Evolutionary conservation across 2,888 invertebrate genomes (phyloP).

Genomic region (Hermodice carunculata): DNA sequence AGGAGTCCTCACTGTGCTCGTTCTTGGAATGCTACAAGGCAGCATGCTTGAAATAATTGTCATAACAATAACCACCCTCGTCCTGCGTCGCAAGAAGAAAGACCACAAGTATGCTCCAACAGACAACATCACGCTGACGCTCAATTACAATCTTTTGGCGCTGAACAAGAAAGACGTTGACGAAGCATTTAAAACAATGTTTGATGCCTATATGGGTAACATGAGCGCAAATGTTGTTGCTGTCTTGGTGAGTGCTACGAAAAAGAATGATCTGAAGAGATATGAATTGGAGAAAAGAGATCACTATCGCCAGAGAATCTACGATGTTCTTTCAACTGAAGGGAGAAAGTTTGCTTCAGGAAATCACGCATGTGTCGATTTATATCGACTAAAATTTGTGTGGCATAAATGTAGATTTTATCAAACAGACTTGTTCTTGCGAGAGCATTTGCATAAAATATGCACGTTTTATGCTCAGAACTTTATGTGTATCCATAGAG

Average conservation of each 20-base stretch:
- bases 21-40: too few relatives aligned
- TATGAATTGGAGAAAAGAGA: slow-evolving; percentile 36
- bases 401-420: slow-evolving; percentile 52
- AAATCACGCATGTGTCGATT: slow-evolving; percentile 46
- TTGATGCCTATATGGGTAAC: slow-evolving; percentile 56
- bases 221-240: slow-evolving; percentile 52
- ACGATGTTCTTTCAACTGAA: slow-evolving; percentile 52
- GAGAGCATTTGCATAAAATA: slow-evolving; percentile 53
- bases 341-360: slow-evolving; percentile 50
- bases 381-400: slow-evolving; percentile 46
- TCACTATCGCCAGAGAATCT: slow-evolving; percentile 51
- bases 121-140: slow-evolving; percentile 41
- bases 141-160: slow-evolving; percentile 36
- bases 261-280: slow-evolving; percentile 46
- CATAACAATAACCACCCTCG: too few relatives aligned
- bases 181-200: slow-evolving; percentile 58
- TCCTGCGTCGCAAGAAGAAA: too few relatives aligned
- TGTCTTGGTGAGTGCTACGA: slow-evolving; percentile 57
- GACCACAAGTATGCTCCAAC: too few relatives aligned
- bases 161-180: slow-evolving; percentile 54
- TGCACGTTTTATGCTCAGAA: slow-evolving; percentile 54
- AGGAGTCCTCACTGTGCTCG: too few relatives aligned
- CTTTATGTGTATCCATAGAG: slow-evolving; percentile 59
- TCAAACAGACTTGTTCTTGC: too few relatives aligned
- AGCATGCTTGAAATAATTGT: too few relatives aligned